phyloP scores from a whole-genome alignment of 1,140 invertebrate species.

The Drosophila pandora region DNA sequence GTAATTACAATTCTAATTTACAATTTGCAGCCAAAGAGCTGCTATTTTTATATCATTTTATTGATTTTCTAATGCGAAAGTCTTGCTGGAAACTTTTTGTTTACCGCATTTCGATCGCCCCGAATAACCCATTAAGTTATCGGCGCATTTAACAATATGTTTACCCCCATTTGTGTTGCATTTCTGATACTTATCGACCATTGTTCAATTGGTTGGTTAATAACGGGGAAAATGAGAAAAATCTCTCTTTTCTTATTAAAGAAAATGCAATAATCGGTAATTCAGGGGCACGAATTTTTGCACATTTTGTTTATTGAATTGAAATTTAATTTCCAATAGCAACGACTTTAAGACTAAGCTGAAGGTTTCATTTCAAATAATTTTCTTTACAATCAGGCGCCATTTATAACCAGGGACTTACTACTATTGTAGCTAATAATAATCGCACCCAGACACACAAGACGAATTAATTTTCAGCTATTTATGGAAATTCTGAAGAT shows the following conservation, averaged over 20 bases:
- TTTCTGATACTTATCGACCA: slow-evolving; percentile 29
- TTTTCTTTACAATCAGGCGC: not conserved
- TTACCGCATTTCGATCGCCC: slow-evolving; percentile 50
- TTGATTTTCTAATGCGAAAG: slow-evolving; percentile 67
- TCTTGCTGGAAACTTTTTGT: slow-evolving; percentile 63
- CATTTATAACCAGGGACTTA: slow-evolving; percentile 2
- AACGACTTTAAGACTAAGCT: not conserved
- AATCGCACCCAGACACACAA: slow-evolving; percentile 1
- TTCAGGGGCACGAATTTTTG: slow-evolving; percentile 21
- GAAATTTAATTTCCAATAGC: not conserved
- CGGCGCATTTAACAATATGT: slow-evolving; percentile 42
- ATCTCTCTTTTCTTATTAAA: slow-evolving; percentile 23
- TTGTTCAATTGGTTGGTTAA: slow-evolving; percentile 1
- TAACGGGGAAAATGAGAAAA: slow-evolving; percentile 12
- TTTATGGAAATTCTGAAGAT: slow-evolving; percentile 28
- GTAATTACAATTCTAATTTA: slow-evolving; percentile 71
- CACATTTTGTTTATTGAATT: slow-evolving; percentile 12
- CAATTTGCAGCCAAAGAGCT: slow-evolving; percentile 71
- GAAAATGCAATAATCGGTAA: slow-evolving; percentile 14
- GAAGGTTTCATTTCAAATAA: not conserved
- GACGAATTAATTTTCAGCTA: slow-evolving; percentile 12
- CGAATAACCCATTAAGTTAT: slow-evolving; percentile 40
- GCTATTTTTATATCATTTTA: slow-evolving; percentile 71
- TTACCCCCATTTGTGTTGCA: slow-evolving; percentile 48
- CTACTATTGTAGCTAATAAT: slow-evolving; percentile 23